phyloP scores from a whole-genome alignment of 2,888 invertebrate species.

The Drosophila tanythrix region DNA sequence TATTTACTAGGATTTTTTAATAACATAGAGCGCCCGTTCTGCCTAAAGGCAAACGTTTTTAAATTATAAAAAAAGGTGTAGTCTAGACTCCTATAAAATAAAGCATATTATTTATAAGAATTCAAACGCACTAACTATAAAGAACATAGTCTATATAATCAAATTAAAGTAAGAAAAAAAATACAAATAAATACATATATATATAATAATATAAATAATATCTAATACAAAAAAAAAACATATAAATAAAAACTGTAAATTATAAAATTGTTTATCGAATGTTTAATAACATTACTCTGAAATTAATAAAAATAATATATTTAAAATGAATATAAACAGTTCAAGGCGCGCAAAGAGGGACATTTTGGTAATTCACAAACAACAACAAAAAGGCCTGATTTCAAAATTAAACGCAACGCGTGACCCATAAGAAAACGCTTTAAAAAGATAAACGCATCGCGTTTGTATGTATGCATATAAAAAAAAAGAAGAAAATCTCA shows the following conservation, averaged over 20 bases:
- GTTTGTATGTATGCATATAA: not conserved
- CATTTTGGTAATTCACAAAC: not conserved
- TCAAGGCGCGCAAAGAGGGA: not conserved
- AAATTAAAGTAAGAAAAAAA: not conserved
- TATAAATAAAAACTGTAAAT: not conserved
- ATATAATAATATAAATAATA: too few relatives aligned
- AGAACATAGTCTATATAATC: not conserved
- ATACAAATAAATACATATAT: not conserved
- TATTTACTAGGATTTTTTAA: slow-evolving; percentile 22
- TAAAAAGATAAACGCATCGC: not conserved
- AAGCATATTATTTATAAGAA: not conserved
- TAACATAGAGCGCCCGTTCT: not conserved
- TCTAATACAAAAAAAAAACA: not conserved
- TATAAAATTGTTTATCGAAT: not conserved
- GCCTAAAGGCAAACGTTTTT: not conserved
- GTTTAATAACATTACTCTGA: not conserved
- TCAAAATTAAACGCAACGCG: not conserved
- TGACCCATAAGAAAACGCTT: not conserved
- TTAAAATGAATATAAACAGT: not conserved
- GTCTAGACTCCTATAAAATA: not conserved
- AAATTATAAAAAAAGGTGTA: not conserved
- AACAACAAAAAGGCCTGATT: not conserved
- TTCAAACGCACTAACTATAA: not conserved
- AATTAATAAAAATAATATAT: not conserved
- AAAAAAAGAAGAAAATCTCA: slow-evolving; percentile 25